Base-by-base conservation (phyloP, 2,797 vertebrate species). In the Prunella strophiata region DNA sequence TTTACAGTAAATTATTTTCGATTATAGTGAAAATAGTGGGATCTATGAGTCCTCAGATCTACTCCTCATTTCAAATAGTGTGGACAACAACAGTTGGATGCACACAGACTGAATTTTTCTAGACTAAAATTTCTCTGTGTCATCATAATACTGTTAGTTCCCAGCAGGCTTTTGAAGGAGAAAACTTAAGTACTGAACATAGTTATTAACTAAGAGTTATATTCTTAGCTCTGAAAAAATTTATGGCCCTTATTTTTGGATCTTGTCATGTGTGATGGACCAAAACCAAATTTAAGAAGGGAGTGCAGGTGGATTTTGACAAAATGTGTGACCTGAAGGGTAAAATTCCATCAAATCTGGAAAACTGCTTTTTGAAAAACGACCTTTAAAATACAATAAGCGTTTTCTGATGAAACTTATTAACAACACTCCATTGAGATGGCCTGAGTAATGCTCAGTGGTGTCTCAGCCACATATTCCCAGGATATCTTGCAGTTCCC, bases 331-430 rank as follows among this genome's bases (percentile, higher is more conserved):
- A 20, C 40, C 59, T 71, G 48, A 79, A 70, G 29, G 52, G 17
- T 22, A 82, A 78, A 73, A 58, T 70, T 66, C 26, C 36, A 77
- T 7, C 36, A 48, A 74, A 74, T n/a, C 25, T 67, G 57, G 43
- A 80, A 71, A 80, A 76, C 3, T 27, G 2, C 4, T 55, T 42
- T 61, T 68, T 65, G 51, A 78, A 88, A 93, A 83, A 38, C 2
- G 0, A 32, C 21, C 5, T 55, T 59, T 65, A 66, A 68, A 72
- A 68, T 19, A 38, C 0, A 0, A 20, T 6, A 45, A 57, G 13
- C 7, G 13, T 74, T 86, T 88, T 52, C 25, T 32, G 47, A 30
- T 20, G 2, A 65, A 81, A 54, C 27, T n/a, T 47, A 43, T 32
- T 74, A 42, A 57, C 47, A 57, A 7, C 9, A 3, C 5, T 62